A percentile compares a stretch with the other conserved stretches of the same genome.
Conservation (phyloP, 2,797 vertebrate genomes). For the Emys orbicularis region DNA sequence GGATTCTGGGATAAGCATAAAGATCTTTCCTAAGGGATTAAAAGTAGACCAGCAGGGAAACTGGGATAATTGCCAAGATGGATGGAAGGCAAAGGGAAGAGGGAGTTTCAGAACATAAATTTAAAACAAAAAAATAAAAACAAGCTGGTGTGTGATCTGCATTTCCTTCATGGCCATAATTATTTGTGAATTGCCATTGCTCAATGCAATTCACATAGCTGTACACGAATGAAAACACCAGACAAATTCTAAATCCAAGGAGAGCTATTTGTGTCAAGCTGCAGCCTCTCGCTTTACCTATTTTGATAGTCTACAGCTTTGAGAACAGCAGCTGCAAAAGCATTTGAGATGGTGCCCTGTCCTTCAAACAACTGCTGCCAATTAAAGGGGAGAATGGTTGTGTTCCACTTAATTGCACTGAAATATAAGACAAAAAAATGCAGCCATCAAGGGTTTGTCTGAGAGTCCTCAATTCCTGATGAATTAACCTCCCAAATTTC, state of each 20-base stretch:
- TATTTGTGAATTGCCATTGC: neutral
- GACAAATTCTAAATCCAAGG: neutral
- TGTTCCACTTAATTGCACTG: neutral
- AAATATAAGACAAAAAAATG: neutral
- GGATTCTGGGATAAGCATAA: neutral
- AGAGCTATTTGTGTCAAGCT: neutral
- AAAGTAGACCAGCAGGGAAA: neutral
- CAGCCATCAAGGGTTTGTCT: fast-evolving
- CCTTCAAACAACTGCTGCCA: neutral
- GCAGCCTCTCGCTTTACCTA: neutral
- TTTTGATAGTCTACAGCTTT: neutral
- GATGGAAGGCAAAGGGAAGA: neutral
- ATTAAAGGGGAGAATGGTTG: neutral
- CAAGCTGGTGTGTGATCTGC: neutral
- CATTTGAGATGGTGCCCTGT: neutral
- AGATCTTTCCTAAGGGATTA: neutral
- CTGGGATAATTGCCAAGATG: neutral
- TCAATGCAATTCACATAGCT: neutral
- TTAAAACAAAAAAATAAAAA: neutral
- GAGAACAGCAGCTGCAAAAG: neutral
- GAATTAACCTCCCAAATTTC: neutral
- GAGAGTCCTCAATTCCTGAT: neutral
- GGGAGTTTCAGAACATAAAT: neutral
- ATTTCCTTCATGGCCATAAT: neutral
- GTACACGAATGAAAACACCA: neutral